Evolutionary conservation across 1,140 invertebrate species (phyloP), one percentile per base, ranked within the genome.

Genomic region (Dinothrombium tinctorium): DNA sequence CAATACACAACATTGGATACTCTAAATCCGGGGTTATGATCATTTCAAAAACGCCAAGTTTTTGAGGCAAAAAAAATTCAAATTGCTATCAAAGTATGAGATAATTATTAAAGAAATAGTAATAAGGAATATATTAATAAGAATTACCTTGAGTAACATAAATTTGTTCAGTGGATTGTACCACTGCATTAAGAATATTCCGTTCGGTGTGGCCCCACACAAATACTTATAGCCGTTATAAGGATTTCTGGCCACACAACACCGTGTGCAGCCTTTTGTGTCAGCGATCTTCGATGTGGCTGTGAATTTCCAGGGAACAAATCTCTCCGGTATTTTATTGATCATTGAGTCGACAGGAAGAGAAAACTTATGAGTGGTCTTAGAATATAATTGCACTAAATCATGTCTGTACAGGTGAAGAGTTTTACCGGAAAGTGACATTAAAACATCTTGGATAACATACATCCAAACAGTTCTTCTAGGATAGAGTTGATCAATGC

Each of bases 131-230:
- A 25, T 4, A 15, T 21, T 37, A 9, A 8, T 14, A 17, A 49
- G 20, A 38, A 60, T 59, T 56, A 79, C 75, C 70, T 96, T 96
- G 32, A 98, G 63, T 49, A 92, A 66, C 87, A 98, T 94, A 58
- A 96, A 98, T 62, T 95, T 95, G 57, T 90, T 83, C 9, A 95
- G 68, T n/a, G 92, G 90, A 59, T 96, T 90, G 59, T 96, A 98
- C 90, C 90, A 98, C 68, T 96, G 90, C 86, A 98, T 96, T 31
- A 98, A 65, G 58, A 94, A 90, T 45, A 98, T 75, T n/a, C 83
- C 81, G 40, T 68, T 73, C 8, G 76, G 69, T 48, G 84, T 73
- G 11, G 86, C 84, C 6, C 86, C 89, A 61, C 86, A 94, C 22
- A 98, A 62, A 62, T 95, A 98, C 56, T 92, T 87, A 59, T 95